Base-by-base conservation (phyloP, 2,113 vertebrate species). In the Ctenodactylus gundi region DNA sequence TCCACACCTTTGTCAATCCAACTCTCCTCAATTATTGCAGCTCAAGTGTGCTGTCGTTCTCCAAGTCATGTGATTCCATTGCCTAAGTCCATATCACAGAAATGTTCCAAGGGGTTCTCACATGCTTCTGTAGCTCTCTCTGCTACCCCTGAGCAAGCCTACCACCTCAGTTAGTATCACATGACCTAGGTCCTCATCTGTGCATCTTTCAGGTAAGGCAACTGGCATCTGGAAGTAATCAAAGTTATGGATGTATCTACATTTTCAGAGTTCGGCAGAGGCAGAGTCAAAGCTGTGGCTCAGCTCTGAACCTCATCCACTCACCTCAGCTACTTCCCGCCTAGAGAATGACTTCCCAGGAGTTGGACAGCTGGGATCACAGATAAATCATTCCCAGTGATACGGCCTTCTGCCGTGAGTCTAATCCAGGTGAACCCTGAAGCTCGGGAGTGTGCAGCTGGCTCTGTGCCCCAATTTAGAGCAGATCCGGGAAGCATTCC, bases 401-500 rank as follows among this genome's bases (percentile, higher is more conserved):
- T 82, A 85, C 51, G 72, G 27, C 27, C 93, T 49, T 67, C 49
- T 58, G 78, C 60, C 36, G n/a, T 29, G 49, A 91, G 93, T 83
- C 96, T 92, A 78, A 92, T 65, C 75, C 94, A 96, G 94, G 93
- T 97, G 81, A 92, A 95, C n/a, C 6, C 94, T 34, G 81, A 88
- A 84, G 94, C 94, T 85, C 14, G 58, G n/a, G 75, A 75, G 57
- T 72, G 55, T 83, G 51, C 93, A 55, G 80, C 90, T 97, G 96
- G 95, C 94, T 95, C 25, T 5, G 62, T 57, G 76, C 67, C 93
- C 94, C 77, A n/a, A 6, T 81, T 80, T 89, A 90, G 84, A 97
- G 83, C 80, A 80, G 77, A 67, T 57, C 94, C 41, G 93, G 95
- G 96, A 97, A 94, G 84, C 81, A 51, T 93, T 95, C 97, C 96